Evolutionary conservation across 1,140 invertebrate species (phyloP), one percentile per base, ranked within the genome.

Genomic region (Aphis craccivora): DNA sequence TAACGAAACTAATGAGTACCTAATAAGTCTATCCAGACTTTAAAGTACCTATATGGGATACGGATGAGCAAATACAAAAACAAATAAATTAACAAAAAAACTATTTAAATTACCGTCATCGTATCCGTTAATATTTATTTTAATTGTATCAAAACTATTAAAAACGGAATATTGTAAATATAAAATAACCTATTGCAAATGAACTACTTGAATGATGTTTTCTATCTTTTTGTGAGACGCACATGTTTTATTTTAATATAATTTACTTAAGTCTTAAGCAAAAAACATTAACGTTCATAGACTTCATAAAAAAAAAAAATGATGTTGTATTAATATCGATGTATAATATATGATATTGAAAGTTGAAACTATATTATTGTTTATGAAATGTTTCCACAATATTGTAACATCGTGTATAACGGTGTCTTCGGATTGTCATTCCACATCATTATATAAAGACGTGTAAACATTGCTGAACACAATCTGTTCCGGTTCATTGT

Each of bases 401-500:
- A 43, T 67, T 67, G 30, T 67, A 53, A 4, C 60, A 67, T 18
- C 30, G 60, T n/a, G n/a, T 89, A 35, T 90, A 90, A 90, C 81
- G 91, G 91, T 86, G 84, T 55, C 22, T 84, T 40, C 5, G 51
- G 76, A 40, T 93, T 93, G 67, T 93, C 91, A 86, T 84, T 93
- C 48, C 48, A 8, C n/a, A 93, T 55, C 91, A 43, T 86, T 25
- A 51, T 84, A 53, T 91, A 48, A 48, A 83, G 48, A 30, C 91
- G 11, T 86, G 91, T 93, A 84, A 93, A 93, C 81, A 93, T 93
- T 53, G 81, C 81, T 93, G 76, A 90, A 93, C 48, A 86, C 91
- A 93, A 93, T 93, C n/a, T 55, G 91, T 93, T 93, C 81, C 91
- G 81, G 91, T 93, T 93, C 76, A 83, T 89, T 89, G 51, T 88